Evolutionary conservation across 2,113 vertebrate genomes (phyloP).

Genomic region (Podarcis raffonei): DNA sequence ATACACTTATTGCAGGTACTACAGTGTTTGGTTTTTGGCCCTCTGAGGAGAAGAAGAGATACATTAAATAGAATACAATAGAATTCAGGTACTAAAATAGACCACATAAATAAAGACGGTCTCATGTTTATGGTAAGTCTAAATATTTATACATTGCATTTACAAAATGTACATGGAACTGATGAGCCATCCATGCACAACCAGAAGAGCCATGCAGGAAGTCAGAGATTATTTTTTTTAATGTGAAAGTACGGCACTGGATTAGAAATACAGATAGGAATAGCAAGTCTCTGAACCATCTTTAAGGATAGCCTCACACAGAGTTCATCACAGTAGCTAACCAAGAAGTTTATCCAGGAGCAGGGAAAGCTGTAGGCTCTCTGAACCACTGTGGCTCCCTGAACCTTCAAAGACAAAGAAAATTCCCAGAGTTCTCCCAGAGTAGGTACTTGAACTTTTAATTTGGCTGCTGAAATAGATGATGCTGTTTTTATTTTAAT

Average conservation of each 20-base stretch:
- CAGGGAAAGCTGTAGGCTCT: neutral
- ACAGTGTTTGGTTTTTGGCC: slow-evolving; percentile 82
- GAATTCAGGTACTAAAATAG: neutral
- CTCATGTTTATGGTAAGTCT: neutral
- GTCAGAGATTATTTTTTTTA: neutral
- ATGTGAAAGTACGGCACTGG: neutral
- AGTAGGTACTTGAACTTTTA: neutral
- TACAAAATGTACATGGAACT: neutral
- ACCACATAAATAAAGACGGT: neutral
- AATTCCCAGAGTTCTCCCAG: neutral
- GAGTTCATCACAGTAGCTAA: too few species aligned
- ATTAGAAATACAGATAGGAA: neutral
- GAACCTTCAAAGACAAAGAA: neutral
- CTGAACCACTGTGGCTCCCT: neutral
- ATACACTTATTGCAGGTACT: slow-evolving; percentile 84
- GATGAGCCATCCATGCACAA: neutral
- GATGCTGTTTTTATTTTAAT: too few species aligned
- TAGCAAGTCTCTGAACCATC: neutral
- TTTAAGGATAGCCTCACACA: too few species aligned
- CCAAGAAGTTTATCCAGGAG: too few species aligned
- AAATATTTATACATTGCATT: neutral
- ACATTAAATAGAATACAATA: neutral
- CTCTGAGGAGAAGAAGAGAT: slow-evolving; percentile 60
- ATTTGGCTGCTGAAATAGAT: too few species aligned
- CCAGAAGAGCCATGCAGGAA: neutral